Evolutionary conservation across 2,888 invertebrate genomes (phyloP).

Genomic region (Epinotia demarniana): DNA sequence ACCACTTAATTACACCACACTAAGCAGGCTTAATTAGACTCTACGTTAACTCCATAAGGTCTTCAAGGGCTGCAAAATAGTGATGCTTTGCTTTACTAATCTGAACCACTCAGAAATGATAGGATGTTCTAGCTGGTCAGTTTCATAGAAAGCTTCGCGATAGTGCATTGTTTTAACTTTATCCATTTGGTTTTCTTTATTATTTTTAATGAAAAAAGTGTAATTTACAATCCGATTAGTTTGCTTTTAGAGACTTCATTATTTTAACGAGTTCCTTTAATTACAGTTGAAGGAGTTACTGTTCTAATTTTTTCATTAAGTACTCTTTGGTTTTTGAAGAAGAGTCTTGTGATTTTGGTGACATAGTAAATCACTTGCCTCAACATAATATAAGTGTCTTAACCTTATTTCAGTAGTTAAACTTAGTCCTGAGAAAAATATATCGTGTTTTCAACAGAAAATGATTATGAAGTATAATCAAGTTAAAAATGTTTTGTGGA

Average conservation of each 20-base stretch:
- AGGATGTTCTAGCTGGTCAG: slow-evolving; percentile 13
- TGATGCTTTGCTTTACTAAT: background rate
- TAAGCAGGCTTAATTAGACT: background rate
- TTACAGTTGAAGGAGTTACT: no score
- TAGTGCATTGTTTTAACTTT: slow-evolving; percentile 17
- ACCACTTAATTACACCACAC: background rate
- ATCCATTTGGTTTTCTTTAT: background rate
- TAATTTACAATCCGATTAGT: background rate
- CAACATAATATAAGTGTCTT: background rate
- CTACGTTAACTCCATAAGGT: background rate
- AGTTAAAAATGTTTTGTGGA: slow-evolving; percentile 11
- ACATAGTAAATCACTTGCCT: background rate
- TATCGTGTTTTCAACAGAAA: background rate
- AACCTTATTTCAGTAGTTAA: background rate
- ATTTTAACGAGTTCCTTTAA: background rate
- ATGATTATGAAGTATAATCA: background rate
- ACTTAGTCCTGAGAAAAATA: background rate
- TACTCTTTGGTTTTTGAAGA: no score
- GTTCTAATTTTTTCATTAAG: no score
- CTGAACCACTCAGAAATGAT: slow-evolving; percentile 33
- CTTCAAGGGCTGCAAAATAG: background rate
- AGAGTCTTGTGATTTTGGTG: background rate
- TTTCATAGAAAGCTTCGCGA: slow-evolving; percentile 22
- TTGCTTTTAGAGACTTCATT: background rate
- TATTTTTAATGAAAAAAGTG: no score